phyloP scores from a whole-genome alignment of 2,888 invertebrate genomes.

The Mythimna impura region DNA sequence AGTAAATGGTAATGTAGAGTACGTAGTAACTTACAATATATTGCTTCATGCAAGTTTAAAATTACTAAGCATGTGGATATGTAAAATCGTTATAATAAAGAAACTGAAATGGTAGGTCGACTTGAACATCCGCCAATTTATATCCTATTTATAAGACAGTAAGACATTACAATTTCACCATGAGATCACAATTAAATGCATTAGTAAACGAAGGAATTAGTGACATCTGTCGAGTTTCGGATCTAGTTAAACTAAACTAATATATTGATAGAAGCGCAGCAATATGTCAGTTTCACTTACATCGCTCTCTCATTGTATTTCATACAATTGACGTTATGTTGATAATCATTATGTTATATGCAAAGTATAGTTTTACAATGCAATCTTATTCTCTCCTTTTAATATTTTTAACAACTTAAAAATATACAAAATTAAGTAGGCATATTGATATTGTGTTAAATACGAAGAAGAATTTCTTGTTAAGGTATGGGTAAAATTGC shows the following conservation, averaged over 20 bases:
- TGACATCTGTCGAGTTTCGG: slow-evolving; percentile 60
- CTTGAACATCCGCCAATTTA: slow-evolving; percentile 65
- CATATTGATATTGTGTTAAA: slow-evolving; percentile 55
- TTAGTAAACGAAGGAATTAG: slow-evolving; percentile 73
- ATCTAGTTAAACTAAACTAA: slow-evolving; percentile 60
- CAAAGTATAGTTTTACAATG: slow-evolving; percentile 85
- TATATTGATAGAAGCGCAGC: slow-evolving; percentile 64
- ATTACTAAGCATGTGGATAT: slow-evolving; percentile 63
- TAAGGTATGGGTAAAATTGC: slow-evolving; percentile 48
- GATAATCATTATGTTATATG: slow-evolving; percentile 75
- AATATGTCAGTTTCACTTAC: slow-evolving; percentile 77
- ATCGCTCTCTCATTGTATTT: slow-evolving; percentile 84
- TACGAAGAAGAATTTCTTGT: slow-evolving; percentile 52
- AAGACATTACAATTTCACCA: slow-evolving; percentile 68
- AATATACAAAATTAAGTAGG: slow-evolving; percentile 72
- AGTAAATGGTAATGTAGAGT: slow-evolving; percentile 62
- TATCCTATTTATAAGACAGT: slow-evolving; percentile 65
- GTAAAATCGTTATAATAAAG: slow-evolving; percentile 58
- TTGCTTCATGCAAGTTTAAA: slow-evolving; percentile 60
- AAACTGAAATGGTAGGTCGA: slow-evolving; percentile 57
- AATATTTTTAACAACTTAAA: slow-evolving; percentile 85
- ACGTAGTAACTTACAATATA: slow-evolving; percentile 65
- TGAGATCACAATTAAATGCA: slow-evolving; percentile 90
- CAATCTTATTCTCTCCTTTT: slow-evolving; percentile 90
- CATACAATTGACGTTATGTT: slow-evolving; percentile 86